These are phyloP conservation scores for Hypomecis atomaria DNA, from an alignment of 2,888 invertebrate genomes.

Conservation along the genomic window DNA sequence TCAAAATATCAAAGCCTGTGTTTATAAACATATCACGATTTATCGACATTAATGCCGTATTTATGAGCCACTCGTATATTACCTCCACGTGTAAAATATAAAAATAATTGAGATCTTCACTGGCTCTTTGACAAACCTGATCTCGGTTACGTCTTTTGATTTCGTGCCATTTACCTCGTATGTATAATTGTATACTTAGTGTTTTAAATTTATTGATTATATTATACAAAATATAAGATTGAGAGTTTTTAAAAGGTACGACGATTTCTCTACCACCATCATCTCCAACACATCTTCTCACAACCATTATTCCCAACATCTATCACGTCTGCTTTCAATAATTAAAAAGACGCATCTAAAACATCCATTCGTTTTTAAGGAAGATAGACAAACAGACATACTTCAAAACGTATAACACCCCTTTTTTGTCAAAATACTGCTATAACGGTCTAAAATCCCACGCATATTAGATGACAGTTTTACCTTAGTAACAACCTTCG, in stretches of 20 bases:
- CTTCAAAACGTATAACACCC: neutral
- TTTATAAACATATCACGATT: slow-evolving; percentile 22
- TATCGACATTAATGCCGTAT: slow-evolving; percentile 16
- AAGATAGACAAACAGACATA: neutral
- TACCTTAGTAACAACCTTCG: neutral
- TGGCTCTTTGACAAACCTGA: neutral
- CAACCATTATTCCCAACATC: no score
- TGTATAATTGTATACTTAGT: no score
- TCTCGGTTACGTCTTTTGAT: neutral
- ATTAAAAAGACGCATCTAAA: no score
- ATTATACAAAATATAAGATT: no score
- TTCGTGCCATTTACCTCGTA: neutral
- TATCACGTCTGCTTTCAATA: no score
- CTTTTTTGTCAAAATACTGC: no score
- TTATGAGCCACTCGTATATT: slow-evolving; percentile 4
- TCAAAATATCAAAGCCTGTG: slow-evolving; percentile 18
- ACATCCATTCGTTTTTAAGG: no score
- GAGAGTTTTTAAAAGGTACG: no score
- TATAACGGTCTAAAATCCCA: no score
- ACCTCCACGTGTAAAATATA: neutral
- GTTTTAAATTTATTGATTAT: no score
- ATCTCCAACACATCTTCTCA: no score
- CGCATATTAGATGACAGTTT: neutral
- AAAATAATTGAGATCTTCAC: neutral
- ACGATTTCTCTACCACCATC: no score